These are phyloP conservation scores for Herminia tarsipennalis DNA, from an alignment of 2,888 invertebrate species.

Conservation along the genomic window DNA sequence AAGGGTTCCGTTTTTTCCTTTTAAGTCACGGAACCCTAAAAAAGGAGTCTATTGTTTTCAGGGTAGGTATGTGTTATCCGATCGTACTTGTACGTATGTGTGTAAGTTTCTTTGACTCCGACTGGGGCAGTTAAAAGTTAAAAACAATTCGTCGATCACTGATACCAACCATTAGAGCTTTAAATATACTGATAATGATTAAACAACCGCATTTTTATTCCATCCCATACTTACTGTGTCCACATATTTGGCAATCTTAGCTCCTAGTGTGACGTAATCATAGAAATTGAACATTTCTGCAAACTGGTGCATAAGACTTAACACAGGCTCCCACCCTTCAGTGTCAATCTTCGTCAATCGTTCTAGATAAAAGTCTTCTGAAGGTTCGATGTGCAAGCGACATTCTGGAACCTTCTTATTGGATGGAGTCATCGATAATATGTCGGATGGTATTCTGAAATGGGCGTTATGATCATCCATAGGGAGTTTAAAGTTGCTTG, in stretches of 20 bases:
- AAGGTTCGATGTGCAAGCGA: conserved; percentile 43
- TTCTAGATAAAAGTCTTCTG: conserved; percentile 64
- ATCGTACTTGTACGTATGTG: too few relatives aligned
- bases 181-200: too few relatives aligned
- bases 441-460: conserved; percentile 60
- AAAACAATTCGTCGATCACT: too few relatives aligned
- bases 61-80: too few relatives aligned
- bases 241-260: conserved; percentile 70
- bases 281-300: conserved; percentile 62
- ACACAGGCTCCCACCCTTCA: conserved; percentile 63
- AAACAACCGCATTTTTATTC: neutral
- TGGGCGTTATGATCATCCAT: neutral
- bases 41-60: too few relatives aligned
- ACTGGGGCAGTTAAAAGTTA: too few relatives aligned
- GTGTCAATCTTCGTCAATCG: conserved; percentile 54
- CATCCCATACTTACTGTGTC: conserved; percentile 62
- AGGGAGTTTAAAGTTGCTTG: too few relatives aligned
- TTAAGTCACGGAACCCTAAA: too few relatives aligned
- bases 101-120: too few relatives aligned
- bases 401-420: conserved; percentile 68
- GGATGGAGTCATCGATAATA: conserved; percentile 50
- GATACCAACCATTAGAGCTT: too few relatives aligned
- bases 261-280: conserved; percentile 63
- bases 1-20: too few relatives aligned
- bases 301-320: conserved; percentile 67